These are phyloP conservation scores for Muscidifurax raptorellus DNA, from an alignment of 1,140 invertebrate genomes.

Conservation along the genomic window DNA sequence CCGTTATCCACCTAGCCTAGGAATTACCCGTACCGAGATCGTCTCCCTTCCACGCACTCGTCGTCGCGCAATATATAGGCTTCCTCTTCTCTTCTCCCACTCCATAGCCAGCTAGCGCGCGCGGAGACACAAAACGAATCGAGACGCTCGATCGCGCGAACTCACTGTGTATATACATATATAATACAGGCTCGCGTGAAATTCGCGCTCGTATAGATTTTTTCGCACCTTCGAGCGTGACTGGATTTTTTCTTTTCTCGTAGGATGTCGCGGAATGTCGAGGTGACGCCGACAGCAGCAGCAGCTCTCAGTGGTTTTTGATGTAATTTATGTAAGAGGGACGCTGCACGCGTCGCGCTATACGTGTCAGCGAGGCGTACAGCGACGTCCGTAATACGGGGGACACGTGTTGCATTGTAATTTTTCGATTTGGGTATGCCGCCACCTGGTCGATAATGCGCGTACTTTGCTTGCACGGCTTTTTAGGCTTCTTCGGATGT, in stretches of 20 bases:
- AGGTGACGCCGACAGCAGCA: background rate
- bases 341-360: background rate
- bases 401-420: background rate
- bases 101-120: too few relatives aligned
- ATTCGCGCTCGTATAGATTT: background rate
- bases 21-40: constrained; percentile 39
- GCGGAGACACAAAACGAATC: too few relatives aligned
- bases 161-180: too few relatives aligned
- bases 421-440: background rate
- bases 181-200: too few relatives aligned
- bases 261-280: background rate
- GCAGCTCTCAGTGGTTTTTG: background rate
- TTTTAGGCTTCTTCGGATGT: background rate
- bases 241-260: background rate
- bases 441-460: too few relatives aligned
- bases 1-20: constrained; percentile 49
- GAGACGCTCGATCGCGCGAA: too few relatives aligned
- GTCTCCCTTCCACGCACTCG: constrained; percentile 5
- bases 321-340: constrained; percentile 36
- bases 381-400: background rate
- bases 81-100: background rate
- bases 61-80: background rate
- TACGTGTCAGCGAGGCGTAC: background rate
- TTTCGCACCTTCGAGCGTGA: background rate
- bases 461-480: background rate